phyloP scores from a whole-genome alignment of 2,113 vertebrate genomes.

The Turdus rufiventris region DNA sequence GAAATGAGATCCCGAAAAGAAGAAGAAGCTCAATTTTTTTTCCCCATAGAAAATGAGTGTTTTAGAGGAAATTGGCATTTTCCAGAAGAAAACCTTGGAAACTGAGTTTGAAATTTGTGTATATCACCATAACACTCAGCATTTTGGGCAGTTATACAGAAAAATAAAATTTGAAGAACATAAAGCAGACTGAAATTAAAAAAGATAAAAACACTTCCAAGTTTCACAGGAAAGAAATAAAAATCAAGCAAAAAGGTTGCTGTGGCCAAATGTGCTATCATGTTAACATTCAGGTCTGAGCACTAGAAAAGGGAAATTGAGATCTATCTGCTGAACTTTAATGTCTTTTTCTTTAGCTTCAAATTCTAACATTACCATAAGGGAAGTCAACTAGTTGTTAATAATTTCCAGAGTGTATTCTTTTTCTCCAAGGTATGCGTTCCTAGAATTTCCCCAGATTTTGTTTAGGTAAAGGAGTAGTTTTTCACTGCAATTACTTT shows the following conservation, averaged over 20 bases:
- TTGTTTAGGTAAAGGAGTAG: neutral
- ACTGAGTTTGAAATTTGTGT: neutral
- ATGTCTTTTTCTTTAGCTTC: neutral
- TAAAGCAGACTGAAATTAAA: neutral
- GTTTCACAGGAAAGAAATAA: neutral
- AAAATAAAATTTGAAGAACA: slow-evolving; percentile 14
- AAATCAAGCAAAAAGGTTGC: neutral
- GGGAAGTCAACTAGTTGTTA: neutral
- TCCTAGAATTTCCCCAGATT: neutral
- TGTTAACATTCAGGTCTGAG: neutral
- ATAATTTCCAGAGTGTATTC: neutral
- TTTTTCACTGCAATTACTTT: neutral
- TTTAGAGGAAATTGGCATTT: neutral
- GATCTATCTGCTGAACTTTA: neutral
- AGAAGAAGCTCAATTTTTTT: neutral
- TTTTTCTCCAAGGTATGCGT: neutral
- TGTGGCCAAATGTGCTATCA: neutral
- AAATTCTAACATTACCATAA: neutral
- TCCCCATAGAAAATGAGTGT: neutral
- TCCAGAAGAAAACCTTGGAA: slow-evolving; percentile 4
- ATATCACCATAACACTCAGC: neutral
- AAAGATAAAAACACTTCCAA: neutral
- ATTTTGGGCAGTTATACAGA: neutral
- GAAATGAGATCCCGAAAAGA: neutral
- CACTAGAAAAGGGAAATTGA: neutral